A percentile compares a stretch with the other conserved stretches of the same genome.
Evolutionary conservation across 1,140 invertebrate genomes (phyloP).

Genomic region (Pseudoatta argentina): DNA sequence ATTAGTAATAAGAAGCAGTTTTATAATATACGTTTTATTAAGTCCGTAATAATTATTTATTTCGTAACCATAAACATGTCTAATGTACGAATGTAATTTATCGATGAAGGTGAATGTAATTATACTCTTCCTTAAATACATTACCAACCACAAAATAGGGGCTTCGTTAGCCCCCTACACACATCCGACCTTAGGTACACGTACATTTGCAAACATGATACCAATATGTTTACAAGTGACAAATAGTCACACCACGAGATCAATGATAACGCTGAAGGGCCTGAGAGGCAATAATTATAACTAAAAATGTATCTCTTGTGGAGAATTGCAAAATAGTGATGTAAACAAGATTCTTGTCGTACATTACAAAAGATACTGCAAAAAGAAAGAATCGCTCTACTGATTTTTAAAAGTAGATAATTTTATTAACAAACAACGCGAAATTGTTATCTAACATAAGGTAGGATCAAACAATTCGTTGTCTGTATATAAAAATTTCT

Average conservation of each 20-base stretch:
- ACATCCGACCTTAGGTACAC: slow-evolving; percentile 11
- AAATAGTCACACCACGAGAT: slow-evolving; percentile 39
- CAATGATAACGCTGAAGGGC: not conserved
- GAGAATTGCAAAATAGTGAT: not conserved
- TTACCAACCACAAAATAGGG: slow-evolving; percentile 59
- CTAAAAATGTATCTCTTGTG: not conserved
- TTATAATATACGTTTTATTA: not conserved
- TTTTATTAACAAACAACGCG: not conserved
- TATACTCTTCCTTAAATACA: slow-evolving; percentile 54
- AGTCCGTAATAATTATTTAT: not conserved
- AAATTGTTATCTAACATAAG: not conserved
- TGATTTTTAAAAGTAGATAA: not conserved
- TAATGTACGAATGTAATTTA: slow-evolving; percentile 50
- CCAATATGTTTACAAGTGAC: slow-evolving; percentile 28
- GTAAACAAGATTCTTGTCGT: not conserved
- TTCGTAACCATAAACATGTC: not conserved
- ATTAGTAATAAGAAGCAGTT: not conserved
- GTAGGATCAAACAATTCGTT: not conserved
- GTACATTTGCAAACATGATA: slow-evolving; percentile 16
- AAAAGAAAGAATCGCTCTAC: not conserved
- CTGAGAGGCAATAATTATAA: slow-evolving; percentile 1
- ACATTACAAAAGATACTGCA: not conserved
- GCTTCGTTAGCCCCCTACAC: slow-evolving; percentile 50
- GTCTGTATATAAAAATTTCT: not conserved
- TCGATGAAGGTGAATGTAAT: slow-evolving; percentile 67